Percentiles rank a stretch among this genome's conserved stretches.
Conservation (phyloP, 1,140 invertebrate genomes). For the Chymomyza costata region DNA sequence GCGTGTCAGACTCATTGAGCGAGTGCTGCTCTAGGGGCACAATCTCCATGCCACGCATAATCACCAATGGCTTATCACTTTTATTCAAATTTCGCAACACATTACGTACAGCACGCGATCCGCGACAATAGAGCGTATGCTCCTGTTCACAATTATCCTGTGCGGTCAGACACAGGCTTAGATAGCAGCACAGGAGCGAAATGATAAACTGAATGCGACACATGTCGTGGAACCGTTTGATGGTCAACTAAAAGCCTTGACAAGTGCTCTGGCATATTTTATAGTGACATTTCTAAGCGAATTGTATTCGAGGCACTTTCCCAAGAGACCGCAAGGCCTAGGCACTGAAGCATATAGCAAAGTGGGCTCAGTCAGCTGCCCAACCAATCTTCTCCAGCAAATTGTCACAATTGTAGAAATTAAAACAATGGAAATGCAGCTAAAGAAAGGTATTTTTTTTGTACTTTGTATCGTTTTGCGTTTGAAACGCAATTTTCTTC, state of each 20-base stretch:
- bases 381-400: conserved; percentile 20
- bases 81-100: conserved; percentile 58
- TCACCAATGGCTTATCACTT: conserved; percentile 53
- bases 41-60: conserved; percentile 67
- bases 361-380: too few species aligned
- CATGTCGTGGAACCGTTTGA: conserved; percentile 49
- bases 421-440: conserved; percentile 54
- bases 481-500: conserved; percentile 68
- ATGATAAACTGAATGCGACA: conserved; percentile 16
- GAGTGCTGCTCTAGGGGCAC: conserved; percentile 32
- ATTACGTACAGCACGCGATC: conserved; percentile 56
- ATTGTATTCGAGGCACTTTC: conserved; percentile 46
- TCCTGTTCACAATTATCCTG: conserved; percentile 49
- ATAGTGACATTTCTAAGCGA: conserved; percentile 26
- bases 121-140: conserved; percentile 56
- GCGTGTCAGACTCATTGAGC: conserved; percentile 21
- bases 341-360: conserved; percentile 49
- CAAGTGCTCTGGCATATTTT: conserved; percentile 61
- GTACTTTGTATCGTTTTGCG: conserved; percentile 35
- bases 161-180: conserved; percentile 37
- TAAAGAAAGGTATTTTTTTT: conserved; percentile 46
- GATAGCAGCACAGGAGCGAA: conserved; percentile 24
- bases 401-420: conserved; percentile 60
- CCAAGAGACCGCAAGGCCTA: conserved; percentile 32
- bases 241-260: conserved; percentile 67